phyloP scores from a whole-genome alignment of 2,113 vertebrate genomes.

The Aspiorhynchus laticeps region DNA sequence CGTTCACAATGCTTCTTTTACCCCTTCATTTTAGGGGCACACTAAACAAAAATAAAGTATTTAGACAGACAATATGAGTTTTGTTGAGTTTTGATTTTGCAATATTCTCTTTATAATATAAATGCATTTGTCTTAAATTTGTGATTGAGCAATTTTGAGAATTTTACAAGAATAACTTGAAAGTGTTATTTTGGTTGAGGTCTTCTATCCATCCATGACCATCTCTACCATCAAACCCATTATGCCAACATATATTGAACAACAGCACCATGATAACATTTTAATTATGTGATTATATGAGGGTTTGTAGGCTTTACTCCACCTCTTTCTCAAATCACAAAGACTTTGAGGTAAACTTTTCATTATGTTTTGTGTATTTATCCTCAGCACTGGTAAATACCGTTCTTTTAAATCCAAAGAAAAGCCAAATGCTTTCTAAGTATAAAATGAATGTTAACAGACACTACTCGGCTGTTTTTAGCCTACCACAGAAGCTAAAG shows the following conservation, averaged over 20 bases:
- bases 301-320: neutral
- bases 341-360: neutral
- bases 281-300: neutral
- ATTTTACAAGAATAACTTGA: neutral
- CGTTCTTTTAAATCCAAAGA: conserved; percentile 41
- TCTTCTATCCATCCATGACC: neutral
- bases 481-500: conserved; percentile 59
- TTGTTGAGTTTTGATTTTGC: neutral
- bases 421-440: conserved; percentile 59
- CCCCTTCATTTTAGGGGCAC: conserved; percentile 90
- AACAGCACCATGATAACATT: neutral
- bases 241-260: neutral
- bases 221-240: conserved; percentile 3
- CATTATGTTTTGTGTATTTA: conserved; percentile 14
- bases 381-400: conserved; percentile 49
- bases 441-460: conserved; percentile 50
- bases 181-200: neutral
- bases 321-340: neutral
- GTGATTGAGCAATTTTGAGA: neutral
- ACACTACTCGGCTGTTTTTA: conserved; percentile 60
- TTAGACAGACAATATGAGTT: conserved; percentile 62
- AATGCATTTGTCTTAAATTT: neutral
- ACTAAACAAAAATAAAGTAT: conserved; percentile 97
- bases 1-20: conserved; percentile 89
- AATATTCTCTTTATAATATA: neutral